Conservation (phyloP, 2,888 invertebrate species). For the Ophraella communa region DNA sequence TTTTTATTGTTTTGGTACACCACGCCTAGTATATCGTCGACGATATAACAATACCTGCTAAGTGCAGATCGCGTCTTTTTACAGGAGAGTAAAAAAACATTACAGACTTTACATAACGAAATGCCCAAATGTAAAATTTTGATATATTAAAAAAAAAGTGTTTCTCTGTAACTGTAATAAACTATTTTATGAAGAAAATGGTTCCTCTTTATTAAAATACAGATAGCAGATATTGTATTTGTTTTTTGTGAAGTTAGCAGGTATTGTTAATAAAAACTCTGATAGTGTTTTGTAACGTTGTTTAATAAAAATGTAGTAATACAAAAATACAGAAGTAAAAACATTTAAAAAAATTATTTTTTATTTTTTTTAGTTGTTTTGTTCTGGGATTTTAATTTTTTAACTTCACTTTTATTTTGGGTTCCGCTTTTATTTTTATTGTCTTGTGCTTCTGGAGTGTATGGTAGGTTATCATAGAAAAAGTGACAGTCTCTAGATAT, state of each 20-base stretch:
- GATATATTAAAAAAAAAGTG: neutral
- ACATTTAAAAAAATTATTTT: neutral
- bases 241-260: neutral
- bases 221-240: neutral
- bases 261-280: too few relatives aligned
- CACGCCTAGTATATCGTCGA: neutral
- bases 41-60: neutral
- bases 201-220: neutral
- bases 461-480: constrained; percentile 1
- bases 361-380: too few relatives aligned
- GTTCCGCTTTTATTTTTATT: neutral
- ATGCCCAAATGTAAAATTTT: neutral
- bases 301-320: neutral
- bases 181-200: neutral
- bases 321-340: too few relatives aligned
- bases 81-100: neutral
- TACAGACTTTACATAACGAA: too few relatives aligned
- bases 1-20: too few relatives aligned
- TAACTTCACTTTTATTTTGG: too few relatives aligned
- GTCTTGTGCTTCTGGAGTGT: too few relatives aligned
- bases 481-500: constrained; percentile 23
- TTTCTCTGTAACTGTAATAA: neutral
- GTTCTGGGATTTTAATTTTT: too few relatives aligned
- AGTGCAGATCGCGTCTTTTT: neutral
- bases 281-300: too few relatives aligned